A percentile compares a stretch with the other conserved stretches of the same genome.
Conservation (phyloP, 2,888 invertebrate genomes). For the Scaptomyza reducta region DNA sequence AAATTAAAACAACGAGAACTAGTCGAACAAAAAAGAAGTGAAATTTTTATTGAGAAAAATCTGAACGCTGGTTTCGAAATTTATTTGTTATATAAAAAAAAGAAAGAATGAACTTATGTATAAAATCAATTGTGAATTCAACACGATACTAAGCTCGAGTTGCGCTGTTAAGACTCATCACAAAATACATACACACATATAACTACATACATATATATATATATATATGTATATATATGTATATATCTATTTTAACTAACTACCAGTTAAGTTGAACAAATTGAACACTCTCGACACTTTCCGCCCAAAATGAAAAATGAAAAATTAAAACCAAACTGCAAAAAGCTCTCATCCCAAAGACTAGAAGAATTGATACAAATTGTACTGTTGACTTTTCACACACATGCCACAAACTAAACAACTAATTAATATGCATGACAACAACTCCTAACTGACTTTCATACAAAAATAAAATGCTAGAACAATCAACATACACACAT, state of each 20-base stretch:
- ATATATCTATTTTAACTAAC: slow-evolving; percentile 11
- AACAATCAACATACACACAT: slow-evolving; percentile 72
- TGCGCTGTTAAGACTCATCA: slow-evolving; percentile 45
- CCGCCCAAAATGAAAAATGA: slow-evolving; percentile 59
- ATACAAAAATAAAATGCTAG: slow-evolving; percentile 57
- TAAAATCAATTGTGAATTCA: slow-evolving; percentile 57
- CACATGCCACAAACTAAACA: slow-evolving; percentile 2
- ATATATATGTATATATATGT: slow-evolving; percentile 10
- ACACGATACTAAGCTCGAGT: slow-evolving; percentile 42
- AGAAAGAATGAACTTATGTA: slow-evolving; percentile 36
- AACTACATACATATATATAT: slow-evolving; percentile 10
- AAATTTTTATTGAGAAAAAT: slow-evolving; percentile 62
- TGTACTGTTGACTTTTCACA: slow-evolving; percentile 33
- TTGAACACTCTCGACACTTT: slow-evolving; percentile 68
- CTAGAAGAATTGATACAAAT: slow-evolving; percentile 58
- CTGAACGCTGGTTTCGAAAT: slow-evolving; percentile 75
- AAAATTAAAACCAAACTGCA: slow-evolving; percentile 25
- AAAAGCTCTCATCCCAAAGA: slow-evolving; percentile 56
- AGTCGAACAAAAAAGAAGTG: slow-evolving; percentile 60
- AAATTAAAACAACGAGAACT: slow-evolving; percentile 60
- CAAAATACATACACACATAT: slow-evolving; percentile 22
- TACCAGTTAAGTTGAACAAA: slow-evolving; percentile 25
- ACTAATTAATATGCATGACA: slow-evolving; percentile 12
- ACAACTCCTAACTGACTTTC: slow-evolving; percentile 66
- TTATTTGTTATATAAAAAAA: slow-evolving; percentile 66